phyloP scores from a whole-genome alignment of 2,113 vertebrate genomes.

The Saccopteryx leptura region DNA sequence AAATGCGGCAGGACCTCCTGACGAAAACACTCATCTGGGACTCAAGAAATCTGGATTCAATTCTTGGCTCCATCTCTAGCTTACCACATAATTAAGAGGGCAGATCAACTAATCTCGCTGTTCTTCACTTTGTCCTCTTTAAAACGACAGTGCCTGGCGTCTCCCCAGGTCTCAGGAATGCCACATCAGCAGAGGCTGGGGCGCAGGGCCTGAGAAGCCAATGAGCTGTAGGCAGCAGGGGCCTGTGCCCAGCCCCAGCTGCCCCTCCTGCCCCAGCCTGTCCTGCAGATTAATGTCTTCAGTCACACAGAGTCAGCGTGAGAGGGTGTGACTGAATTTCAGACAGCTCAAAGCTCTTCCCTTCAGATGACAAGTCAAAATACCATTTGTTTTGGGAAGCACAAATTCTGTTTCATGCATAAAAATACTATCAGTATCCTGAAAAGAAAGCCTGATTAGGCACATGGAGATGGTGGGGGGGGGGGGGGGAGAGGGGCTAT shows the following conservation, averaged over 20 bases:
- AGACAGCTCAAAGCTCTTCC: slow-evolving; percentile 46
- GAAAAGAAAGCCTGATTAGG: slow-evolving; percentile 27
- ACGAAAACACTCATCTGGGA: slow-evolving; percentile 81
- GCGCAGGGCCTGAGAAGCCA: not conserved
- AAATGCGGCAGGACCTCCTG: slow-evolving; percentile 72
- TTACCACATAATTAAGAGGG: slow-evolving; percentile 82
- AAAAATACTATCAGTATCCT: not conserved
- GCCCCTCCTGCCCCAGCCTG: slow-evolving; percentile 67
- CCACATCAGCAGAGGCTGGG: slow-evolving; percentile 78
- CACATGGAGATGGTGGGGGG: not conserved
- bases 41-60: slow-evolving; percentile 83
- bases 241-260: slow-evolving; percentile 38
- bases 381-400: slow-evolving; percentile 33
- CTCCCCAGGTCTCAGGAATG: slow-evolving; percentile 77
- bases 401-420: not conserved
- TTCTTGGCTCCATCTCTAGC: slow-evolving; percentile 78
- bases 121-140: slow-evolving; percentile 81
- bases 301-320: slow-evolving; percentile 56
- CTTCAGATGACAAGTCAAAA: slow-evolving; percentile 50
- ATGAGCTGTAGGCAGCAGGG: slow-evolving; percentile 67
- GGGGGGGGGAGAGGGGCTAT: not conserved
- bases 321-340: slow-evolving; percentile 63
- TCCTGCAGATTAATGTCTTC: slow-evolving; percentile 73
- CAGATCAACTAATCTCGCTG: slow-evolving; percentile 80
- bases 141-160: slow-evolving; percentile 78